These are phyloP conservation scores for Drosophila nr. fundita DNA, from an alignment of 2,888 invertebrate genomes.

Conservation along the genomic window DNA sequence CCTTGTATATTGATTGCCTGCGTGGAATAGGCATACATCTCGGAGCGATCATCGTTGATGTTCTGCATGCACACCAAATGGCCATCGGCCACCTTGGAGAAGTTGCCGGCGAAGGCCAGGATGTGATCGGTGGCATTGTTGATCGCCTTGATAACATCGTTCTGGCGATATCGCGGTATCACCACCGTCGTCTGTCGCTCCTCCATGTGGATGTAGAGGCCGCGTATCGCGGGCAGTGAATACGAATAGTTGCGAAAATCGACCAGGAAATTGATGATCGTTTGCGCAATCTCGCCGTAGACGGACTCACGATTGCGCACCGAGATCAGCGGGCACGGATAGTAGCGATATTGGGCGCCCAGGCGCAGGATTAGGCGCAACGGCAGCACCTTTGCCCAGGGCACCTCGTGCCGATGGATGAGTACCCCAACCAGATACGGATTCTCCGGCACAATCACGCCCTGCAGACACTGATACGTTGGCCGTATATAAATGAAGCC, in stretches of 20 bases:
- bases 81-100: conserved; percentile 92
- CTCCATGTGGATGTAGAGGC: conserved; percentile 93
- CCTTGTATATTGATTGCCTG: conserved; percentile 95
- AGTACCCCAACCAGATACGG: conserved; percentile 92
- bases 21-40: conserved; percentile 92
- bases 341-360: conserved; percentile 94
- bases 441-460: conserved; percentile 89
- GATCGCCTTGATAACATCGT: conserved; percentile 90
- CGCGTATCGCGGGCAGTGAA: conserved; percentile 90
- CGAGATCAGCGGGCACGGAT: conserved; percentile 93
- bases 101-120: conserved; percentile 92
- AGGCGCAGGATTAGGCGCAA: conserved; percentile 90
- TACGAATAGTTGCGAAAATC: conserved; percentile 94
- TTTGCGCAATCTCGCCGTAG: conserved; percentile 94
- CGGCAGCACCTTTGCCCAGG: conserved; percentile 90
- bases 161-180: conserved; percentile 91
- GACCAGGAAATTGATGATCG: conserved; percentile 93
- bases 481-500: conserved; percentile 93
- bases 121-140: conserved; percentile 93
- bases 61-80: conserved; percentile 95
- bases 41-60: conserved; percentile 86
- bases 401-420: conserved; percentile 88
- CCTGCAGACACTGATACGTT: conserved; percentile 92
- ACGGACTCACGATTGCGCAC: conserved; percentile 91
- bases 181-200: conserved; percentile 91